Conservation (phyloP, 2,113 vertebrate species). For the Cranoglanis bouderius region DNA sequence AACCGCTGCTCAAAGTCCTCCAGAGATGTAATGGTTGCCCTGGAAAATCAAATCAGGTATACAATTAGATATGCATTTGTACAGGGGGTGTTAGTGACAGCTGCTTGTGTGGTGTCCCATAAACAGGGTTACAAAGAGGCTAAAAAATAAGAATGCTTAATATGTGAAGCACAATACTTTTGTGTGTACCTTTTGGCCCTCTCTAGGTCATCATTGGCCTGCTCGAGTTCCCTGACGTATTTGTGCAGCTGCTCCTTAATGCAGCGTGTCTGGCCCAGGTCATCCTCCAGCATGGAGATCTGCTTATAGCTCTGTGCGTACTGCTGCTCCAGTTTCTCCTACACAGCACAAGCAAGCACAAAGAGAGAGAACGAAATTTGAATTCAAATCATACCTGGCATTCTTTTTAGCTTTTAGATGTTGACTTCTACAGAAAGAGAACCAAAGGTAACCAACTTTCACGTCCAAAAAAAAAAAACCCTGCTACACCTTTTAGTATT, state of each 20-base stretch:
- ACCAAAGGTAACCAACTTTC: background rate
- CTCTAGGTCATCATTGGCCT: constrained; percentile 98
- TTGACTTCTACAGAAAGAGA: background rate
- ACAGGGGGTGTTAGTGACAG: background rate
- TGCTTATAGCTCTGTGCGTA: constrained; percentile 97
- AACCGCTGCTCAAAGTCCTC: constrained; percentile 98
- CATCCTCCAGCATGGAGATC: constrained; percentile 90
- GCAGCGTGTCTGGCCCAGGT: constrained; percentile 90
- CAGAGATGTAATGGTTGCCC: constrained; percentile 96
- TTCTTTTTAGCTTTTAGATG: background rate
- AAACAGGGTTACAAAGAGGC: background rate
- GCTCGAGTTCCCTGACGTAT: constrained; percentile 95
- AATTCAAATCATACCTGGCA: background rate
- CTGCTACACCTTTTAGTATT: background rate
- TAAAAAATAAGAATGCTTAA: background rate
- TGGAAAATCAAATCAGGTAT: constrained; percentile 63
- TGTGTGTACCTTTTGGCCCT: constrained; percentile 87
- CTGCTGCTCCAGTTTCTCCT: constrained; percentile 98
- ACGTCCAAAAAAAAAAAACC: background rate
- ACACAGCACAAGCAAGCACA: constrained; percentile 13
- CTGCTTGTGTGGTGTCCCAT: background rate
- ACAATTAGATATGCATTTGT: background rate
- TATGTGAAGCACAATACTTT: background rate
- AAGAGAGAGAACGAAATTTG: background rate
- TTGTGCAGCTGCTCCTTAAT: constrained; percentile 98